phyloP scores from a whole-genome alignment of 2,888 invertebrate species.

The Polia nebulosa region DNA sequence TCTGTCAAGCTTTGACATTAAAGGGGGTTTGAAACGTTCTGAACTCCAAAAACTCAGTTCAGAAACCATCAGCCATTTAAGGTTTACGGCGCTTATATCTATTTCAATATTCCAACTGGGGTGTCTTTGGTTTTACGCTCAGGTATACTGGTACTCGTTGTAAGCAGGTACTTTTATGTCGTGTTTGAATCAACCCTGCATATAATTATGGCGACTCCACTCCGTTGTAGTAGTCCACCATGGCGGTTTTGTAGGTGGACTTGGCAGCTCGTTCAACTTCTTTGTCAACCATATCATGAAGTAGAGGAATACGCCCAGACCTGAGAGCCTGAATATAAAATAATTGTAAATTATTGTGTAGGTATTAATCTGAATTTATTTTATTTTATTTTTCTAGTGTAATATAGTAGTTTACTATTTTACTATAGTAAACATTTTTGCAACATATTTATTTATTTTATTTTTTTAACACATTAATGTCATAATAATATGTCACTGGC shows the following conservation, averaged over 20 bases:
- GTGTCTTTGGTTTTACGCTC: not conserved
- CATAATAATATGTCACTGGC: no score
- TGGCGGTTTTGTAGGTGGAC: slow-evolving; percentile 68
- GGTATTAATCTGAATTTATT: not conserved
- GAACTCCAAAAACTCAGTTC: no score
- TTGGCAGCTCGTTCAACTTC: slow-evolving; percentile 75
- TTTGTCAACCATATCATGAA: slow-evolving; percentile 78
- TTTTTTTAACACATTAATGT: no score
- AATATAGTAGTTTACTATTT: not conserved
- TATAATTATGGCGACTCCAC: slow-evolving; percentile 20
- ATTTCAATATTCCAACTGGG: not conserved
- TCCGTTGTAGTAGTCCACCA: slow-evolving; percentile 10
- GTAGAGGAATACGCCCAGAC: slow-evolving; percentile 75
- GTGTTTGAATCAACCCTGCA: slow-evolving; percentile 28
- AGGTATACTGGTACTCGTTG: not conserved
- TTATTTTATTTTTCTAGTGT: not conserved
- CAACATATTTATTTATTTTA: no score
- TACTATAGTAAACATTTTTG: not conserved
- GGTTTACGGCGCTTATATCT: not conserved
- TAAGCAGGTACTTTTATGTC: not conserved
- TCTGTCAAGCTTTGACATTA: no score
- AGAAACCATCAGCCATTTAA: no score
- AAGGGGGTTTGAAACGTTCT: no score
- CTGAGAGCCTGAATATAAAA: slow-evolving; percentile 65
- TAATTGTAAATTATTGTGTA: not conserved